Base-by-base conservation (phyloP, 2,113 vertebrate species). In the Petaurus breviceps region DNA sequence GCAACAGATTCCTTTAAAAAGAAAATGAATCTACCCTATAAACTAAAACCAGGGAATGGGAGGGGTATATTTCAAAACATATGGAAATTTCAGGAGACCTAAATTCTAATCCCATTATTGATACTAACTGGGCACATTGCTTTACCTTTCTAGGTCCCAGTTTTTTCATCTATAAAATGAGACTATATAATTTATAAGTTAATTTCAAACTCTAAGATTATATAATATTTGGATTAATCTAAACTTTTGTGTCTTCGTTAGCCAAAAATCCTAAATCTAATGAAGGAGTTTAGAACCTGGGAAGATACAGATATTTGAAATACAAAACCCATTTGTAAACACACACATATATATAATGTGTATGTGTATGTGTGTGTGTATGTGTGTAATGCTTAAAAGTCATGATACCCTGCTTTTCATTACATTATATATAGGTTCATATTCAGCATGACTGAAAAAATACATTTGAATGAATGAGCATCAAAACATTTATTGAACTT, bases 391-490 rank as follows among this genome's bases (percentile, higher is more conserved):
- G 16, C 55, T 91, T 91, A 28, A 52, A 28, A 89, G 94, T 19
- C 52, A 43, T 91, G 16, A 25, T 43, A 89, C 47, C 57, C 92
- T 28, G 54, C 47, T 55, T 94, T 90, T 92, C 37, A 43, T 95
- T 52, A 91, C 90, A 51, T 52, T 91, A 92, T 57, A 10, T 91
- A 92, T 57, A 10, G n/a, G n/a, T 55, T 51, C 46, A 47, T 47
- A 92, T 92, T 94, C 51, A 91, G 43, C 31, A 92, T 84, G 52
- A 31, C 91, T 92, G n/a, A 23, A 94, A 49, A 94, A 92, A n/a
- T 90, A 52, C 28, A 12, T 92, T 24, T 90, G 10, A 31, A 68
- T 68, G 57, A 68, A 68, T 12, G 28, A 68, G 37, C 28, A 68
- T 77, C n/a, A 84, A 84, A 43, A 37, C 7, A 22, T 43, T 43